These are phyloP conservation scores for Crypturellus tataupa DNA, from an alignment of 2,797 vertebrate species.

Conservation along the genomic window DNA sequence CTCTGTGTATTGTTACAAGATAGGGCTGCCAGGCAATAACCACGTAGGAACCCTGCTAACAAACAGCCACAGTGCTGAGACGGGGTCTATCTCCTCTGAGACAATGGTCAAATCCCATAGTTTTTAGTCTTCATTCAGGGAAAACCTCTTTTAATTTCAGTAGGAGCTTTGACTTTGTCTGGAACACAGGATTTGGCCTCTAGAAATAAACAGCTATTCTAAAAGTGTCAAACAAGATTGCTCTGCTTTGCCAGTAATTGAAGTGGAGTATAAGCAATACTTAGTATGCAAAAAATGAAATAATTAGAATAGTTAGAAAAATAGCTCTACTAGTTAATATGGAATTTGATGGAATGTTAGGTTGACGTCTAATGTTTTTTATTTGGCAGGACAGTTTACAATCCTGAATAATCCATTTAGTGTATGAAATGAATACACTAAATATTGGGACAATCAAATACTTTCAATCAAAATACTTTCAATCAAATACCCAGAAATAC, in stretches of 20 bases:
- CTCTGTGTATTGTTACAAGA: slow-evolving; percentile 33
- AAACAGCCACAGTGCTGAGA: background rate
- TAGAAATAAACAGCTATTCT: background rate
- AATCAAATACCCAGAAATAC: background rate
- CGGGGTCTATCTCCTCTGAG: slow-evolving; percentile 14
- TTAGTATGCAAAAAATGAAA: background rate
- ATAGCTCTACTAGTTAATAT: background rate
- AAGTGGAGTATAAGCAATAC: background rate
- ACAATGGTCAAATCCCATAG: background rate
- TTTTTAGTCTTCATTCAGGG: background rate
- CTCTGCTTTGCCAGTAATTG: background rate
- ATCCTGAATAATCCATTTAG: background rate
- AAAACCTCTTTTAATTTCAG: background rate
- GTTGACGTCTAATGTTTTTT: background rate
- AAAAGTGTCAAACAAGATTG: background rate
- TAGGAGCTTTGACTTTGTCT: background rate
- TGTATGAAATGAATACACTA: background rate
- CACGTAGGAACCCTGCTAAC: background rate
- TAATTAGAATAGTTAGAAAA: background rate
- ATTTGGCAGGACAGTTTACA: background rate
- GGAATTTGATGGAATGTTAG: background rate
- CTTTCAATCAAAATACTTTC: too few species aligned
- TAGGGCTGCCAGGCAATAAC: slow-evolving; percentile 23
- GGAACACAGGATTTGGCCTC: background rate
- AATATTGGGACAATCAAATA: background rate